Evolutionary conservation across 2,888 invertebrate species (phyloP).

Genomic region (Xanthia icteritia): DNA sequence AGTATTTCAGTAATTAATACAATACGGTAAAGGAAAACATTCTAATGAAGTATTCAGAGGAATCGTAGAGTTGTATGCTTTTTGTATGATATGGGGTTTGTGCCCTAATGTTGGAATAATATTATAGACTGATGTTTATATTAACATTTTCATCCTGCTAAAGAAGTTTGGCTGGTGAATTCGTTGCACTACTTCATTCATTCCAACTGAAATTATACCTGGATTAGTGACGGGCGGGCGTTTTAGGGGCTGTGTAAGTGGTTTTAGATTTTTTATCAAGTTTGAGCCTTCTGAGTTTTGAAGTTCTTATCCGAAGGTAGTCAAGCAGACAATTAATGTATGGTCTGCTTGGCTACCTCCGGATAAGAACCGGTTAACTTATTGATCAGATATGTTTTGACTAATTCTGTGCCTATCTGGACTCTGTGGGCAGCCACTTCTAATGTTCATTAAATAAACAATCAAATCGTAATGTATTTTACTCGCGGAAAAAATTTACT

Average conservation of each 20-base stretch:
- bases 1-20: neutral
- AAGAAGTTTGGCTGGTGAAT: neutral
- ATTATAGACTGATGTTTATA: neutral
- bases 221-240: no score
- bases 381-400: neutral
- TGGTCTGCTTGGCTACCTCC: neutral
- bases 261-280: neutral
- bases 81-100: neutral
- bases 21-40: neutral
- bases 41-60: neutral
- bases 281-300: neutral
- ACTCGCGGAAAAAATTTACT: neutral
- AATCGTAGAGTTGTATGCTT: neutral
- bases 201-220: neutral
- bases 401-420: neutral
- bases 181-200: neutral
- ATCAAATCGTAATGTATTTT: neutral
- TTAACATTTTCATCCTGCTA: no score
- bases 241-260: neutral
- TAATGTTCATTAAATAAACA: neutral
- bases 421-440: neutral
- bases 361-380: neutral
- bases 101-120: neutral
- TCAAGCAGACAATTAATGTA: no score
- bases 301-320: neutral